A percentile compares a stretch with the other conserved stretches of the same genome.
These are phyloP conservation scores for Anniella stebbinsi DNA, from an alignment of 2,797 vertebrate genomes.

Conservation along the genomic window DNA sequence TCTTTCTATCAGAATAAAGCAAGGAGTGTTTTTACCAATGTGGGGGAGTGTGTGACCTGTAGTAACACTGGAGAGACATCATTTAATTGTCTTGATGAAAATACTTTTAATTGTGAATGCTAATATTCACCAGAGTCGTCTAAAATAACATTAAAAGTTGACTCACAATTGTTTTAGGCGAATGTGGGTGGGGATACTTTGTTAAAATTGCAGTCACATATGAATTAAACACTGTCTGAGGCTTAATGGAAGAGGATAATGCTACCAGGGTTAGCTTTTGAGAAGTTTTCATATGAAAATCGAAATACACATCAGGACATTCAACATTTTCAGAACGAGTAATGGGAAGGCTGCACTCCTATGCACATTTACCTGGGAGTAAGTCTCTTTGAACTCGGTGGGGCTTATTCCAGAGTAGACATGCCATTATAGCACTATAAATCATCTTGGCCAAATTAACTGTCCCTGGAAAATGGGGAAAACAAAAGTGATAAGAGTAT, in stretches of 20 bases:
- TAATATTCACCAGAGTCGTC: neutral
- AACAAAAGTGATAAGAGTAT: too few relatives aligned
- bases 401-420: too few relatives aligned
- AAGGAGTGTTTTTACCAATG: neutral
- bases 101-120: neutral
- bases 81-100: neutral
- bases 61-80: neutral
- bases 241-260: neutral
- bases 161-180: neutral
- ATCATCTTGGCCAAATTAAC: neutral
- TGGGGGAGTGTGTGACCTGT: neutral
- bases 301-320: neutral
- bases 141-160: neutral
- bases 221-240: neutral
- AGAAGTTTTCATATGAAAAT: neutral
- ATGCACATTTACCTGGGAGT: too few relatives aligned
- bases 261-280: neutral
- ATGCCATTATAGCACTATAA: neutral
- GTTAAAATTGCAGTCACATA: neutral
- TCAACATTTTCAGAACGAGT: neutral
- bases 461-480: too few relatives aligned
- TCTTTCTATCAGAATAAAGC: neutral
- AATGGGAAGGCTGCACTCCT: too few relatives aligned
- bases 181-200: neutral
- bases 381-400: too few relatives aligned